phyloP scores from a whole-genome alignment of 2,797 vertebrate species.

The Oryzias sinensis region DNA sequence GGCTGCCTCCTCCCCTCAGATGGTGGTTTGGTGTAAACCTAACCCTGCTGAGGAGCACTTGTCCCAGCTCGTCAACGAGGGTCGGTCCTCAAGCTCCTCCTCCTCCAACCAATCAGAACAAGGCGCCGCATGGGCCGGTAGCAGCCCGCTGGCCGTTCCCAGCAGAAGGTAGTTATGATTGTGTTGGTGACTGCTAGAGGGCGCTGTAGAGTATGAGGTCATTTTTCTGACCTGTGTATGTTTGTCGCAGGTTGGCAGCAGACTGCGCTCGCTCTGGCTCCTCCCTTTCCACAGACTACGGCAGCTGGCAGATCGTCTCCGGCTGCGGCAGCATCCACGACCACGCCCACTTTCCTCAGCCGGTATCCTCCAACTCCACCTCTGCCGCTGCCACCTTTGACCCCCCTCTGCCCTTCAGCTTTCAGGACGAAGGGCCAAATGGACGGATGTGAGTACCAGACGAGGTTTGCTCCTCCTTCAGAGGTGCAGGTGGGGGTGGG shows the following conservation, averaged over 20 bases:
- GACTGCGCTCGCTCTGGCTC: constrained; percentile 88
- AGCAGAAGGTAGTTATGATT: constrained; percentile 55
- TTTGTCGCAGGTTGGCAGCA: constrained; percentile 81
- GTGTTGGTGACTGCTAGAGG: neutral
- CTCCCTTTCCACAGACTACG: constrained; percentile 96
- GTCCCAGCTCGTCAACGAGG: constrained; percentile 76
- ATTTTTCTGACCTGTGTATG: too few species aligned
- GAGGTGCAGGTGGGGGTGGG: too few species aligned
- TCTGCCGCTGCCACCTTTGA: constrained; percentile 68
- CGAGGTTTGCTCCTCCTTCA: too few species aligned
- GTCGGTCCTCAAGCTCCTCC: constrained; percentile 90
- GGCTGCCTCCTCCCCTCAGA: constrained; percentile 84
- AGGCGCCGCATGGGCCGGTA: constrained; percentile 83
- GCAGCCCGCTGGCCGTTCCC: constrained; percentile 93
- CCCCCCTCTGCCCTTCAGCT: constrained; percentile 90
- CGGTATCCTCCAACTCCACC: constrained; percentile 51
- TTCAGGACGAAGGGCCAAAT: constrained; percentile 90
- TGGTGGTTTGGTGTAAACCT: constrained; percentile 83
- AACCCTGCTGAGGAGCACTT: constrained; percentile 81
- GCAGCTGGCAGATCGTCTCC: constrained; percentile 98
- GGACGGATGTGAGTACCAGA: constrained; percentile 87
- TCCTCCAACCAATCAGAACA: constrained; percentile 93
- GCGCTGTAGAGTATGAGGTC: too few species aligned
- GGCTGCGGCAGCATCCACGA: constrained; percentile 97
- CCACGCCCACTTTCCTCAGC: constrained; percentile 80